These are phyloP conservation scores for Ashinkailepas kermadecensis DNA, from an alignment of 2,888 invertebrate genomes.

Conservation along the genomic window DNA sequence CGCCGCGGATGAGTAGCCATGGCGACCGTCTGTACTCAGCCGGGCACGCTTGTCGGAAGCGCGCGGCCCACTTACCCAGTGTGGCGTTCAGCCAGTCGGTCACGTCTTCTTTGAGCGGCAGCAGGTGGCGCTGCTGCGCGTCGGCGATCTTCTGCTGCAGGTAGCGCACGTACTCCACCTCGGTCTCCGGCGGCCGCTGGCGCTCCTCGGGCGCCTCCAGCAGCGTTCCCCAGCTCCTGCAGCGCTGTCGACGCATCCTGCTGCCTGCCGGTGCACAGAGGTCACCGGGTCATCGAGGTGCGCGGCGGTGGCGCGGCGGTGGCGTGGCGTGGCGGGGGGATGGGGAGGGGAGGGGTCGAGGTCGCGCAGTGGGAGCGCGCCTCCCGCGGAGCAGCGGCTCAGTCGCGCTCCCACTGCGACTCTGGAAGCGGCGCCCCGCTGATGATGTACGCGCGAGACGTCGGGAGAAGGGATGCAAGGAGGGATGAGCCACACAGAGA, in stretches of 20 bases:
- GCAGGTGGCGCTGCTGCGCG: slow-evolving; percentile 66
- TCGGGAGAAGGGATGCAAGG: too few relatives aligned
- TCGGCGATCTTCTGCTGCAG: slow-evolving; percentile 64
- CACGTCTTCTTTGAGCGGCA: slow-evolving; percentile 74
- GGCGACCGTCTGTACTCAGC: too few relatives aligned
- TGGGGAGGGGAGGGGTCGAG: neutral
- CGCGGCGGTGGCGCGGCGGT: neutral
- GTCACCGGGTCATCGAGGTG: neutral
- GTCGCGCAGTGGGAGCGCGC: neutral
- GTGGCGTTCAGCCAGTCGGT: slow-evolving; percentile 82
- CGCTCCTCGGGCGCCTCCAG: slow-evolving; percentile 15
- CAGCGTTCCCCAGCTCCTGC: slow-evolving; percentile 4
- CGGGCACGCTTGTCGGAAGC: too few relatives aligned
- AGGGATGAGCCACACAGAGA: neutral
- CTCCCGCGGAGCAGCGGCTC: neutral
- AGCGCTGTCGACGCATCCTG: slow-evolving; percentile 10
- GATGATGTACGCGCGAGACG: too few relatives aligned
- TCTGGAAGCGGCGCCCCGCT: too few relatives aligned
- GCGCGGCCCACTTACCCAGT: slow-evolving; percentile 53
- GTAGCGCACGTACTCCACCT: slow-evolving; percentile 55
- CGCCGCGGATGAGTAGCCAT: too few relatives aligned
- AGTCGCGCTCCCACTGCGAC: too few relatives aligned
- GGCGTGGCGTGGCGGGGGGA: neutral
- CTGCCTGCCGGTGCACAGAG: neutral
- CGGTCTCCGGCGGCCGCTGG: slow-evolving; percentile 40